A percentile compares a stretch with the other conserved stretches of the same genome.
phyloP scores from a whole-genome alignment of 2,113 vertebrate species.

The Pampusana beccarii region DNA sequence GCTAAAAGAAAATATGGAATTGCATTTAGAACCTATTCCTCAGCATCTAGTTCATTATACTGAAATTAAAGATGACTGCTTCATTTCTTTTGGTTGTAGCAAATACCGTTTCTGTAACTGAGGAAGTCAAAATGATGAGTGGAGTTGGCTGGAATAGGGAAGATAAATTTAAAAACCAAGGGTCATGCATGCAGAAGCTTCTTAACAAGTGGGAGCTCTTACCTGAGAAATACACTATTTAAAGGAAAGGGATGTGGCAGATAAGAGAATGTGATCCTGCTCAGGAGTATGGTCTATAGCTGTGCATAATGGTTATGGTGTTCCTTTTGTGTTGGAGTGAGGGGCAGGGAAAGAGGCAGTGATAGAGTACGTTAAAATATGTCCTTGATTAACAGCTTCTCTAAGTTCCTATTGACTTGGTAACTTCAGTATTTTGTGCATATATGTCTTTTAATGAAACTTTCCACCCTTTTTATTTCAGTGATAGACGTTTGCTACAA shows the following conservation, averaged over 20 bases:
- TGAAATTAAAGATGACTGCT: not conserved
- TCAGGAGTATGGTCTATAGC: not conserved
- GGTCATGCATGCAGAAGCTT: not conserved
- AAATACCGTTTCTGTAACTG: not conserved
- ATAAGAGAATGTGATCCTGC: not conserved
- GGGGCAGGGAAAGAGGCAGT: not conserved
- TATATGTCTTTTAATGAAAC: not conserved
- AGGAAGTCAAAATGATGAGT: not conserved
- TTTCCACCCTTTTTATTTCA: slow-evolving; percentile 70
- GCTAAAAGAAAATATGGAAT: not conserved
- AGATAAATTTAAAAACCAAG: not conserved
- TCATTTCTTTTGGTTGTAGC: not conserved
- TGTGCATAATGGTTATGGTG: not conserved
- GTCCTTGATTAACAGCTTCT: not conserved
- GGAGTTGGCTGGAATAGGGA: not conserved
- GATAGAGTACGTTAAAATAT: not conserved
- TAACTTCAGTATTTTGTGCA: not conserved
- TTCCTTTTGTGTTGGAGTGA: not conserved
- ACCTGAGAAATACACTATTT: not conserved
- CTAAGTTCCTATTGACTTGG: not conserved
- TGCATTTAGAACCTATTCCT: not conserved
- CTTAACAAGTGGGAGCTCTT: not conserved
- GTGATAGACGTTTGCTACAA: slow-evolving; percentile 91
- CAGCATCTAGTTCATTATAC: not conserved
- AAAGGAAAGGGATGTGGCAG: not conserved